Percentiles rank a stretch among this genome's conserved stretches.
These are phyloP conservation scores for Mionectes macconnelli DNA, from an alignment of 2,113 vertebrate genomes.

Conservation along the genomic window DNA sequence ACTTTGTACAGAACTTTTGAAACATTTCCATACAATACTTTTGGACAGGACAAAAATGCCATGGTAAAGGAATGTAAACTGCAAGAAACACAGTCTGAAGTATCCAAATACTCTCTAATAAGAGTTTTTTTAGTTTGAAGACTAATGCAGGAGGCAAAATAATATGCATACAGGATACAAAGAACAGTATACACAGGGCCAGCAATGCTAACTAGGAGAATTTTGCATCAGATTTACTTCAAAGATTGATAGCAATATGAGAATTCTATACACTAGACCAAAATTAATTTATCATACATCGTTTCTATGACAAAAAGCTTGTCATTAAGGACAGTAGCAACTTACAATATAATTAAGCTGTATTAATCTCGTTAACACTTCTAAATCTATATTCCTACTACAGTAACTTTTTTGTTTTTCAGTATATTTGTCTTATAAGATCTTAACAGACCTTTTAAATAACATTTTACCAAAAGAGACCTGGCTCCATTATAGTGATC, in stretches of 20 bases:
- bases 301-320: conserved; percentile 75
- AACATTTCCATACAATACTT: conserved; percentile 82
- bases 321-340: conserved; percentile 70
- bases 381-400: conserved; percentile 73
- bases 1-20: conserved; percentile 80
- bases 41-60: conserved; percentile 79
- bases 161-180: conserved; percentile 73
- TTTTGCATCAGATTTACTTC: conserved; percentile 70
- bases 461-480: conserved; percentile 66
- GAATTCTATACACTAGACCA: conserved; percentile 72
- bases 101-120: conserved; percentile 77
- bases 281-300: conserved; percentile 71
- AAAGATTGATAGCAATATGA: conserved; percentile 70
- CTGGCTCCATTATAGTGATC: conserved; percentile 48
- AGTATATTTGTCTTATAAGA: conserved; percentile 64
- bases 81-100: conserved; percentile 78
- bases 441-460: conserved; percentile 70
- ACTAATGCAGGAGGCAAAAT: conserved; percentile 74
- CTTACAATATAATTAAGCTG: conserved; percentile 73
- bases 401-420: conserved; percentile 41
- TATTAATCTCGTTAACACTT: conserved; percentile 70
- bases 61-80: conserved; percentile 79
- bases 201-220: conserved; percentile 67
- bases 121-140: conserved; percentile 73
- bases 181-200: conserved; percentile 72